These are phyloP conservation scores for Drosophila prosaltans DNA, from an alignment of 1,140 invertebrate genomes.

Conservation along the genomic window DNA sequence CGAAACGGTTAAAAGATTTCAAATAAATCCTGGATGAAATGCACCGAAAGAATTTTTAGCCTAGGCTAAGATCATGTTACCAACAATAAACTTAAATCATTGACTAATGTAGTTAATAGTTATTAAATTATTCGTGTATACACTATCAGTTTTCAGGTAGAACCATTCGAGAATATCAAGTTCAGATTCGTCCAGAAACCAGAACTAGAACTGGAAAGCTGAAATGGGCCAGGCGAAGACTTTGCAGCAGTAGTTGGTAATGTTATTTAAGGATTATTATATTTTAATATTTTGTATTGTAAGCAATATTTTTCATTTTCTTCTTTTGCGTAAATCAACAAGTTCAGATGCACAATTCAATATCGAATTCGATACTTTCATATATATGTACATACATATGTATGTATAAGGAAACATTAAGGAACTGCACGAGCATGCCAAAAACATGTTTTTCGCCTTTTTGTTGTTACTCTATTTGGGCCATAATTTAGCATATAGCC, in stretches of 20 bases:
- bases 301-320: constrained; percentile 2
- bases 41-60: no score
- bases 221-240: constrained; percentile 35
- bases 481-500: constrained; percentile 4
- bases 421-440: no score
- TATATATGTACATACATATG: no score
- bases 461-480: not conserved
- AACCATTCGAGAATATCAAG: not conserved
- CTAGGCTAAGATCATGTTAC: no score
- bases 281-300: not conserved
- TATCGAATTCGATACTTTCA: not conserved
- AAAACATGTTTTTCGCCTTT: not conserved
- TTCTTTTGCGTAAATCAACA: constrained; percentile 2
- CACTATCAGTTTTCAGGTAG: not conserved
- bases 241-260: constrained; percentile 52
- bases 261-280: not conserved
- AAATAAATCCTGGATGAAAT: no score
- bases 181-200: not conserved
- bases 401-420: no score
- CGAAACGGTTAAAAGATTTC: no score
- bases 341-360: not conserved
- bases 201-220: constrained; percentile 14
- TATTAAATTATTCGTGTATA: not conserved
- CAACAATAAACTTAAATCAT: not conserved
- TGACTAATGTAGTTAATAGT: constrained; percentile 11